phyloP scores from a whole-genome alignment of 2,797 vertebrate species.

The Anabas testudineus region DNA sequence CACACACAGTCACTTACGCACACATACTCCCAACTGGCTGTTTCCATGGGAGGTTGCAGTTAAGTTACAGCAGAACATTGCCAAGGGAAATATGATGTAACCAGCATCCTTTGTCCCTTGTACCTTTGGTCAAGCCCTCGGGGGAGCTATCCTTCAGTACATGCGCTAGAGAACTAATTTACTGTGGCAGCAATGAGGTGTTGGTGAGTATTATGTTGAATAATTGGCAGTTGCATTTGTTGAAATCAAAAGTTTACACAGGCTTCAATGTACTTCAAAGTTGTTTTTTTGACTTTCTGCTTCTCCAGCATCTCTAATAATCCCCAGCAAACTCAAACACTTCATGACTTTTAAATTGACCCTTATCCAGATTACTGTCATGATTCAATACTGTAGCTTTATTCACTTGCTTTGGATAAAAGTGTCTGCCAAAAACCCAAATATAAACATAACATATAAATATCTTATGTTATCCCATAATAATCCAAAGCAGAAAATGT shows the following conservation, averaged over 20 bases:
- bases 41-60: conserved; percentile 53
- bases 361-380: not conserved
- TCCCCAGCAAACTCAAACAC: conserved; percentile 1
- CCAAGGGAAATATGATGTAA: conserved; percentile 20
- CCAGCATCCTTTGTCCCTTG: conserved; percentile 34
- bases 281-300: not conserved
- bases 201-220: not conserved
- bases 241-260: conserved; percentile 5
- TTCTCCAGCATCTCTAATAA: not conserved
- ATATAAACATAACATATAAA: too few species aligned
- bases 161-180: conserved; percentile 1
- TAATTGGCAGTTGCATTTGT: conserved; percentile 19
- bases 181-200: not conserved
- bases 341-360: not conserved
- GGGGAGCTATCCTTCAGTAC: conserved; percentile 15
- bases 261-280: not conserved
- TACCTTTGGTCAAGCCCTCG: conserved; percentile 21
- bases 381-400: not conserved
- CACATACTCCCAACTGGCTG: conserved; percentile 49
- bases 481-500: not conserved
- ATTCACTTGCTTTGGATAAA: too few species aligned
- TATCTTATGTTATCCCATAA: too few species aligned
- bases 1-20: conserved; percentile 22
- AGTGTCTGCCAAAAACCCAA: too few species aligned
- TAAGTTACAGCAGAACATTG: conserved; percentile 49